Conservation (phyloP, 1,140 invertebrate genomes). For the Drosophila athabasca region DNA sequence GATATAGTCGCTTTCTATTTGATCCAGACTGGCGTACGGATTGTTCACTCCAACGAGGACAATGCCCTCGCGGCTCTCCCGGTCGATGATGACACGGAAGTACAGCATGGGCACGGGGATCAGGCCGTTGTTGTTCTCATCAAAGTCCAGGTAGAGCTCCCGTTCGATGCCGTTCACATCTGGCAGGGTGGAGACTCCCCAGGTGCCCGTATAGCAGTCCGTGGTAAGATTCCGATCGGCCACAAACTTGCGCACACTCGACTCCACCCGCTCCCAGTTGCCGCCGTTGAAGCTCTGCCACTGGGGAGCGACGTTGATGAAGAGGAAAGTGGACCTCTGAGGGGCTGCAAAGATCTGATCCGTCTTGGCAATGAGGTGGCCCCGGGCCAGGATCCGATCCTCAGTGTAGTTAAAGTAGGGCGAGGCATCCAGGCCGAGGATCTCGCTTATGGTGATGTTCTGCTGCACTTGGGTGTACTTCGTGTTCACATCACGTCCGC, state of each 20-base stretch:
- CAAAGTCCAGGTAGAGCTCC: constrained; percentile 85
- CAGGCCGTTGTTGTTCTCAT: constrained; percentile 76
- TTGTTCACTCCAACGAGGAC: constrained; percentile 87
- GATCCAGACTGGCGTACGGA: constrained; percentile 83
- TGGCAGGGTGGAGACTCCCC: constrained; percentile 84
- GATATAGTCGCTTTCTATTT: constrained; percentile 81
- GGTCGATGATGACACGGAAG: constrained; percentile 86
- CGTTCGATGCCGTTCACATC: constrained; percentile 83
- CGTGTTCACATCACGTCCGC: constrained; percentile 66
- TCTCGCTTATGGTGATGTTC: constrained; percentile 64
- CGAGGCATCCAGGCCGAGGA: constrained; percentile 76
- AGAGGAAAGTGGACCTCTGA: constrained; percentile 87
- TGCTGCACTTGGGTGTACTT: constrained; percentile 80
- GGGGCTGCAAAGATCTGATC: constrained; percentile 87
- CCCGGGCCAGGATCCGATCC: constrained; percentile 85
- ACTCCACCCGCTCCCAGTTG: constrained; percentile 86
- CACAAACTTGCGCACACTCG: constrained; percentile 83
- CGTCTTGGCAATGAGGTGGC: constrained; percentile 88
- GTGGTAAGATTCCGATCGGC: constrained; percentile 76
- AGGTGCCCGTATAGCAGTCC: constrained; percentile 86
- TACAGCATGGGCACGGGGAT: constrained; percentile 86
- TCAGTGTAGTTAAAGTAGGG: constrained; percentile 66
- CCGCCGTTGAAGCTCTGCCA: constrained; percentile 88
- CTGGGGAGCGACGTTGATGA: constrained; percentile 87
- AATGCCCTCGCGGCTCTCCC: constrained; percentile 82